Evolutionary conservation across 2,113 vertebrate species (phyloP), one percentile per base, ranked within the genome.

Genomic region (Colius striatus): DNA sequence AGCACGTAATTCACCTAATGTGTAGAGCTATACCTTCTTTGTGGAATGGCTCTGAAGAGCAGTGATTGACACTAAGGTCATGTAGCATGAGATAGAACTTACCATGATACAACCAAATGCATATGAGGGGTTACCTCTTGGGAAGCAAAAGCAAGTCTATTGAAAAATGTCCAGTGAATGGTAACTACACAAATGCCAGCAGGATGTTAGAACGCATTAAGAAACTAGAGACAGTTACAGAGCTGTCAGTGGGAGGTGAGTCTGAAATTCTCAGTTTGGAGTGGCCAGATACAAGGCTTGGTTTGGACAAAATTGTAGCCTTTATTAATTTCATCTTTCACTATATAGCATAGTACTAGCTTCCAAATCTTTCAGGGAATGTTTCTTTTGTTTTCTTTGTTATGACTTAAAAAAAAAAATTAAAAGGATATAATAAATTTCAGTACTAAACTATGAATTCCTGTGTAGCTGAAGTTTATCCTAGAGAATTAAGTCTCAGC

Each of bases 11-110:
- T 50, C 34, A 45, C 7, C 13, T 57, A 4, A 4, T 47, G 25
- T 3, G 55, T 9, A 36, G 51, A 70, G 27, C 5, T 10, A 12
- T 48, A 50, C 2, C 6, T 60, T 48, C 17, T 65, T 9, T 36
- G 6, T 43, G 30, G 17, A 8, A 6, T 71, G 9, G 54, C n/a
- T 13, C 7, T 41, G 13, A 50, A 7, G 13, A 81, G 7, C 50
- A 54, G 29, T 26, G 15, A 10, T 16, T n/a, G 27, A 14, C 18
- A 54, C 36, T 7, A 14, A 8, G 2, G 7, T 22, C 29, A n/a
- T 0, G 0, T 6, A 30, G 16, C 9, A 4, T 66, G 17, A 51
- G 7, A 5, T 0, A 27, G 2, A 7, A 43, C 25, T 29, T 60
- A 38, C 32, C 15, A 6, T 8, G 16, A 16, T 17, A 32, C 5